Conservation (phyloP, 64 coral and sea anemone species). For the Montipora foliosa region DNA sequence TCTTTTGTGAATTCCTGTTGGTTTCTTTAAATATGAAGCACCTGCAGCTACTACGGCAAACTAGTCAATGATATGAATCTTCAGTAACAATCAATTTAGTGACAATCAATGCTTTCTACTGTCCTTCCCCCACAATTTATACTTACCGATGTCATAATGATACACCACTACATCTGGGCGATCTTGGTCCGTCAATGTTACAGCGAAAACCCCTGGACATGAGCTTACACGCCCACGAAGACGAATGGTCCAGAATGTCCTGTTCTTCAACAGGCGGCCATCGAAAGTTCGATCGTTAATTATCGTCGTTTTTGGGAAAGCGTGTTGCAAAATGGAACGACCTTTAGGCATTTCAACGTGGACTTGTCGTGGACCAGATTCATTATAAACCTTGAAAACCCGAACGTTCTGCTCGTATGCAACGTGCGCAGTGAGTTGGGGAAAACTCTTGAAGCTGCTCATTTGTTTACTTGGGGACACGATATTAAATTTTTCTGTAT, state of each 20-base stretch:
- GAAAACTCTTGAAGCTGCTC: conserved; percentile 46
- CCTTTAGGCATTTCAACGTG: conserved; percentile 56
- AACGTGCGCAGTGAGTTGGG: conserved; percentile 42
- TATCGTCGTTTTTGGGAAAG: conserved; percentile 63
- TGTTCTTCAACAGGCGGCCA: conserved; percentile 62
- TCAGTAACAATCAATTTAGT: too few relatives aligned
- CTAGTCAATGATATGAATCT: too few relatives aligned
- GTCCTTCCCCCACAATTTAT: neutral
- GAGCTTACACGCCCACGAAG: conserved; percentile 46
- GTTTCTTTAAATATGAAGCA: too few relatives aligned
- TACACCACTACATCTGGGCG: conserved; percentile 67
- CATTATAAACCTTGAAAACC: conserved; percentile 72
- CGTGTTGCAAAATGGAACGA: conserved; percentile 54
- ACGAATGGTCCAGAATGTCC: conserved; percentile 83
- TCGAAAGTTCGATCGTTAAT: conserved; percentile 55
- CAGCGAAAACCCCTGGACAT: conserved; percentile 75
- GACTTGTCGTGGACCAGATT: conserved; percentile 6
- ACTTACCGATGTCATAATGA: conserved; percentile 85
- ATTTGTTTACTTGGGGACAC: conserved; percentile 3
- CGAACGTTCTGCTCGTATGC: conserved; percentile 2
- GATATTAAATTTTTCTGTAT: conserved; percentile 23
- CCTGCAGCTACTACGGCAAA: too few relatives aligned
- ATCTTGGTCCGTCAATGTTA: conserved; percentile 78
- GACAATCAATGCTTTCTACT: too few relatives aligned
- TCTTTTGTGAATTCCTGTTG: too few relatives aligned